Evolutionary conservation across 2,797 vertebrate species (phyloP).

Genomic region (Silurus aristotelis): DNA sequence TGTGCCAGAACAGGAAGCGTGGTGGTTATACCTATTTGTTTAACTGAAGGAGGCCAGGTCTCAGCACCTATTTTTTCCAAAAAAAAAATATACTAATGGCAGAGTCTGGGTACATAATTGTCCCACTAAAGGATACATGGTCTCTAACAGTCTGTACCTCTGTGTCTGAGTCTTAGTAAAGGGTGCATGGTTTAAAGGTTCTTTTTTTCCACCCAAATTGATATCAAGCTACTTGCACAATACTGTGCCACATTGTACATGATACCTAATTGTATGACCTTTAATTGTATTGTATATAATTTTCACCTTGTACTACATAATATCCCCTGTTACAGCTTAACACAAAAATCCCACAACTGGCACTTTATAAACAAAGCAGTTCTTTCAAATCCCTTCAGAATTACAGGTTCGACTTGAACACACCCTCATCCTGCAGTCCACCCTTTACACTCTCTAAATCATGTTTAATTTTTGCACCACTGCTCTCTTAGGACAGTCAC

Average conservation of each 20-base stretch:
- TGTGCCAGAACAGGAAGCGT: neutral
- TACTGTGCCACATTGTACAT: neutral
- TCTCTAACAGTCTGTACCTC: neutral
- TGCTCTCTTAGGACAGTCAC: conserved; percentile 22
- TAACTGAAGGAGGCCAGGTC: neutral
- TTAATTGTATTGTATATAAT: conserved; percentile 1
- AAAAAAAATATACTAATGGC: neutral
- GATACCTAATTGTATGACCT: neutral
- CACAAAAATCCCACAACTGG: neutral
- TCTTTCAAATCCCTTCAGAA: conserved; percentile 2
- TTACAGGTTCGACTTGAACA: neutral
- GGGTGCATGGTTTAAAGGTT: neutral
- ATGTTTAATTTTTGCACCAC: neutral
- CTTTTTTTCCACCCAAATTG: neutral
- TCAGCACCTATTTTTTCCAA: neutral
- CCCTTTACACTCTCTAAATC: neutral
- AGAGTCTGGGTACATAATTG: neutral
- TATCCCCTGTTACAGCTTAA: neutral
- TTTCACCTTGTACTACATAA: neutral
- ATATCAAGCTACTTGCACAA: neutral
- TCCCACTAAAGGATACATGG: neutral
- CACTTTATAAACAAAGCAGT: conserved; percentile 14
- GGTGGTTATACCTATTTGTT: neutral
- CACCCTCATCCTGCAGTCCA: neutral
- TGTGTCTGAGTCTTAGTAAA: neutral